These are phyloP conservation scores for Cacajao melanocephalus DNA, from an alignment of 2,797 vertebrate genomes.

Conservation along the genomic window DNA sequence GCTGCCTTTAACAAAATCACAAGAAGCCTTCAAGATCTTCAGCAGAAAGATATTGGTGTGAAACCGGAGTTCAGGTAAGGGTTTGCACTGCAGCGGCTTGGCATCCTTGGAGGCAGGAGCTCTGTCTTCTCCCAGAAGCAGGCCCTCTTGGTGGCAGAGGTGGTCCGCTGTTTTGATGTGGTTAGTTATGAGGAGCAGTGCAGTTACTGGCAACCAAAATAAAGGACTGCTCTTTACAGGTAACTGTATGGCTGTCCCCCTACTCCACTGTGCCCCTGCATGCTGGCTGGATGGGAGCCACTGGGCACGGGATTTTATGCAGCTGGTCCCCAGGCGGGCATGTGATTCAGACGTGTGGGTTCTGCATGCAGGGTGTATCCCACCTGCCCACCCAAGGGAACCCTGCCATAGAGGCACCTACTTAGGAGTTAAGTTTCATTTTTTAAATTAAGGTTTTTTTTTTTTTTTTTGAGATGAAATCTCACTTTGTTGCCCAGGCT, in stretches of 20 bases:
- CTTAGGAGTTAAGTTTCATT: too few relatives aligned
- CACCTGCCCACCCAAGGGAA: not conserved
- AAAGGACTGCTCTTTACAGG: not conserved
- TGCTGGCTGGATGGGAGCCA: not conserved
- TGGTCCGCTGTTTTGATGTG: fast-evolving
- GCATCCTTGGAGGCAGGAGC: fast-evolving
- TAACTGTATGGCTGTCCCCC: not conserved
- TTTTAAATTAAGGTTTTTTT: too few relatives aligned
- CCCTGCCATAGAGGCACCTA: not conserved
- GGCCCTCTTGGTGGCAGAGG: not conserved
- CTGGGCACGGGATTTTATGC: fast-evolving
- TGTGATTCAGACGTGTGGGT: not conserved
- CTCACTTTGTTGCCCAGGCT: too few relatives aligned
- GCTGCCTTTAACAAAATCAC: conserved; percentile 97
- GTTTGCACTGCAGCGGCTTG: fast-evolving
- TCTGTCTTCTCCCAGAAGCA: fast-evolving
- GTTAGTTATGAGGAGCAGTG: not conserved
- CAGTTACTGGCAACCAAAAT: not conserved
- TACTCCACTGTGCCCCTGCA: not conserved
- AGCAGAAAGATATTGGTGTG: conserved; percentile 95
- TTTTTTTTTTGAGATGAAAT: too few relatives aligned
- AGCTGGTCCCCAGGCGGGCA: not conserved
- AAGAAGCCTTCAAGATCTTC: conserved; percentile 95
- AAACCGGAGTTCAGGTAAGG: conserved; percentile 95
- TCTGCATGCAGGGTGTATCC: fast-evolving